Evolutionary conservation across 2,888 invertebrate species (phyloP), one percentile per base, ranked within the genome.

Genomic region (Lasioglossum leucozonium): DNA sequence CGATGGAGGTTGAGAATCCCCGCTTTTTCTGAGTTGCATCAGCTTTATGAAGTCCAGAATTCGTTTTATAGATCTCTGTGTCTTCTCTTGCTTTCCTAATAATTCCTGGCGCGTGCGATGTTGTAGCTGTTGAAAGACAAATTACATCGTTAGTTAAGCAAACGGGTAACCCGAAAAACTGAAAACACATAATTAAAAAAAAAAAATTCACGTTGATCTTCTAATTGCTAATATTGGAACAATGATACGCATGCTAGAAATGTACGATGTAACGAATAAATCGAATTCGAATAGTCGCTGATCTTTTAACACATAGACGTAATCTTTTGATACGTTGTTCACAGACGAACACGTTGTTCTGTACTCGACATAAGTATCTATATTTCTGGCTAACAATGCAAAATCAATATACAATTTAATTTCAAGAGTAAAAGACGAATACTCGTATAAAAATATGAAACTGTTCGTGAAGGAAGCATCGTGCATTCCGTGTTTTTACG

Each of bases 41-140:
- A 92, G 84, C 75, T 92, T 94, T 92, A 94, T 94, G 89, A 95
- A 95, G 87, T 94, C 94, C 93, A 94, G 92, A 80, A 95, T 92
- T 37, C 94, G 94, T 75, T 94, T 95, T 93, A 95, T 94, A 78
- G 94, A 95, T 77, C 89, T 94, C 92, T 94, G 94, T 22, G 94
- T 95, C 91, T 91, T 94, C 92, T 94, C 94, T 92, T 94, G 94
- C 72, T 94, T 94, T 90, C 91, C 93, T 91, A 94, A 82, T 86
- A 93, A 87, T 85, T 95, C 94, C 92, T 93, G 94, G 47, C 94
- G 94, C 82, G 92, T 92, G 90, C 93, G 94, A 69, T 94, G 93
- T 88, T 95, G 94, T 78, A 93, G 89, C 94, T 95, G 87, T 87
- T 40, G 47, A 75, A 78, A 86, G 71, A 79, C 79, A 81, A 67